Evolutionary conservation across 2,113 vertebrate species (phyloP).

Genomic region (Thamnophis sirtalis): DNA sequence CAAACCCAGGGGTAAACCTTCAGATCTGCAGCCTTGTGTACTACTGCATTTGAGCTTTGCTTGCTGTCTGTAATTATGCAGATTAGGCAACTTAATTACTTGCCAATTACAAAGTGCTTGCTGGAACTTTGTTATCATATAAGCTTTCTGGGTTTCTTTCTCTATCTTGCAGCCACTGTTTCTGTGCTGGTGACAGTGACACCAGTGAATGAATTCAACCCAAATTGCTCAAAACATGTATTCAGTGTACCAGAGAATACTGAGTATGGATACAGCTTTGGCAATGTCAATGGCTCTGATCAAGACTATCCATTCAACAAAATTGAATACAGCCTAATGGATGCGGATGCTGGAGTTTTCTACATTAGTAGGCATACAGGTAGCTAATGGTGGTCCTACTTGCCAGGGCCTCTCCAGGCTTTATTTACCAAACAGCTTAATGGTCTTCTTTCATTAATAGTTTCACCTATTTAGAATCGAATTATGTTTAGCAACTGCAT

Average conservation of each 20-base stretch:
- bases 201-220: slow-evolving; percentile 66
- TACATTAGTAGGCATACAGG: slow-evolving; percentile 58
- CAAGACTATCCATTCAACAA: slow-evolving; percentile 60
- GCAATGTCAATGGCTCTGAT: slow-evolving; percentile 61
- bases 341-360: slow-evolving; percentile 31
- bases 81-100: not conserved
- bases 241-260: slow-evolving; percentile 64
- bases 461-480: not conserved
- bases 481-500: not conserved
- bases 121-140: not conserved
- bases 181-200: slow-evolving; percentile 70
- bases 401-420: not conserved
- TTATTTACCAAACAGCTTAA: not conserved
- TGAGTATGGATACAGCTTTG: slow-evolving; percentile 43
- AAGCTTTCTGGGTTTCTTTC: not conserved
- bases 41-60: not conserved
- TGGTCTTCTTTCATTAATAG: not conserved
- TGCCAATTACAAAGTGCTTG: not conserved
- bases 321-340: slow-evolving; percentile 59
- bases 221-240: slow-evolving; percentile 39
- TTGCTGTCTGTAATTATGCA: not conserved
- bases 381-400: not conserved
- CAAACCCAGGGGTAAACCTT: not conserved
- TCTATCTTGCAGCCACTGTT: slow-evolving; percentile 53
- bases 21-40: not conserved